phyloP scores from a whole-genome alignment of 1,140 invertebrate species.

The Calephelis virginiensis region DNA sequence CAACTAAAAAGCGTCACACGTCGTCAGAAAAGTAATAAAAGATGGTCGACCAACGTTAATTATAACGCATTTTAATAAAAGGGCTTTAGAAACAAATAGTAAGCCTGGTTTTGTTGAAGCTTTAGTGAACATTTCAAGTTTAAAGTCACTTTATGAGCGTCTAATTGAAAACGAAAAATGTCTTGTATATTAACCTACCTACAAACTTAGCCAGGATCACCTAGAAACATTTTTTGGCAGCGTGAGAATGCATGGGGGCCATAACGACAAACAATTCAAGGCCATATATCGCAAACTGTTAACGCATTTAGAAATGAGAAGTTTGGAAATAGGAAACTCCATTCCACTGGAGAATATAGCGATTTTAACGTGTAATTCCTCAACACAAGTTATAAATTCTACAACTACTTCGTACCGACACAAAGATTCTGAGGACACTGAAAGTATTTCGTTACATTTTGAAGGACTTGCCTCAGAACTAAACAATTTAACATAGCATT shows the following conservation, averaged over 20 bases:
- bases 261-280: conserved; percentile 57
- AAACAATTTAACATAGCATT: not conserved
- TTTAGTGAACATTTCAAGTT: conserved; percentile 33
- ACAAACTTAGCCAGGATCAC: conserved; percentile 63
- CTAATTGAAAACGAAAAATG: conserved; percentile 29
- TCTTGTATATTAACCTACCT: conserved; percentile 41
- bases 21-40: conserved; percentile 19
- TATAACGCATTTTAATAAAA: conserved; percentile 19
- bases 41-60: conserved; percentile 8
- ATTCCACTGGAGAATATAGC: conserved; percentile 23
- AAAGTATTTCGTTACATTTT: not conserved
- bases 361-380: conserved; percentile 21
- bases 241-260: conserved; percentile 46
- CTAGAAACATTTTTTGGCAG: conserved; percentile 60
- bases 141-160: conserved; percentile 39
- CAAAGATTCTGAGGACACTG: conserved; percentile 6
- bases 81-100: conserved; percentile 22
- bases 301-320: conserved; percentile 31
- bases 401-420: conserved; percentile 8
- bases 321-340: conserved; percentile 19
- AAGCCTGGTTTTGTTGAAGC: conserved; percentile 37
- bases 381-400: conserved; percentile 21
- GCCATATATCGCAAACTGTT: conserved; percentile 35
- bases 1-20: conserved; percentile 27
- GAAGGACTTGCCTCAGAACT: not conserved